Evolutionary conservation across 2,797 vertebrate species (phyloP), one percentile per base, ranked within the genome.

Genomic region (Lagodon rhomboides): DNA sequence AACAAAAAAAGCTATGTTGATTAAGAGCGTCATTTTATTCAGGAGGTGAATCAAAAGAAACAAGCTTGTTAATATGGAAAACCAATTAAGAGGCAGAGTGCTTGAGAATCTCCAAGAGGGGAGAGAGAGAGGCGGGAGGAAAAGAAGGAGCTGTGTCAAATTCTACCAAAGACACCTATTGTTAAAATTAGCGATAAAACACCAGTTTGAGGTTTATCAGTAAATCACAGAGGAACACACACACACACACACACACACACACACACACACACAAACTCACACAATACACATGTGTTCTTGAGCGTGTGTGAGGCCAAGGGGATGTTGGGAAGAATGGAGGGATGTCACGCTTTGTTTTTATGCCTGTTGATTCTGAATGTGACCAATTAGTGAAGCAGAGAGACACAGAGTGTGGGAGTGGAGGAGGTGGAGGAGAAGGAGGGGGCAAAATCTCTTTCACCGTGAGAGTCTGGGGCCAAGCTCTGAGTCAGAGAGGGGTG

Each of bases 311-410:
- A 89, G 91, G 82, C 84, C 89, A 69, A 80, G 83, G 90, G 84
- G 92, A 89, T 93, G 91, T 30, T 5, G 73, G 79, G 85, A 95
- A 93, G 93, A 95, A 75, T 94, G 90, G 81, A 85, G 85, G 93
- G 92, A 95, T 96, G 95, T 96, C 96, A 96, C 51, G 85, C 94
- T 96, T 94, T 89, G 93, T 95, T 93, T 94, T 96, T 94, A 95
- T 96, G 95, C 95, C 95, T 94, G 87, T 95, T 97, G 97, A 95
- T 93, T 95, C 91, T 89, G 82, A 97, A 96, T 94, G 95, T 89
- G 94, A 92, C 94, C 94, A 94, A 97, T 96, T 96, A 96, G 95
- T 96, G 94, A 87, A 93, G 90, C 85, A 91, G 91, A 90, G 85
- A 86, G 84, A 88, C 68, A 88, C 83, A 89, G 91, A 82, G 87